A percentile compares a stretch with the other conserved stretches of the same genome.
Evolutionary conservation across 1,140 invertebrate genomes (phyloP).

Genomic region (Listronotus bonariensis): DNA sequence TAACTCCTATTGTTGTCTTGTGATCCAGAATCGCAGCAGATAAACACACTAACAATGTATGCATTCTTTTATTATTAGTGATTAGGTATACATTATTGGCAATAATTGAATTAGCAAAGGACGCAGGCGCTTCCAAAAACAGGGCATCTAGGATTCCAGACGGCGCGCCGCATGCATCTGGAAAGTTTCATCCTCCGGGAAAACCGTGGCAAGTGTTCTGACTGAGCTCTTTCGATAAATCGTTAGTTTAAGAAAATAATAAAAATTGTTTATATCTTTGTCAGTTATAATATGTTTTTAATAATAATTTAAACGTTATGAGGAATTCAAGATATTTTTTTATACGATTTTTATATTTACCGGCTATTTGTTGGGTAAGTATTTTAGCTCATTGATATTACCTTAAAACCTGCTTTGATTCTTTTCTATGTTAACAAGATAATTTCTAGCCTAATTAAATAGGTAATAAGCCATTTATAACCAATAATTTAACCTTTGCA

Average conservation of each 20-base stretch:
- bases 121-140: slow-evolving; percentile 24
- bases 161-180: slow-evolving; percentile 24
- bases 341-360: slow-evolving; percentile 6
- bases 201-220: slow-evolving; percentile 20
- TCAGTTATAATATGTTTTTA: neutral
- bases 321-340: slow-evolving; percentile 13
- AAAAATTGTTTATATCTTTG: neutral
- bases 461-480: too few species aligned
- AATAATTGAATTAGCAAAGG: slow-evolving; percentile 26
- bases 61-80: slow-evolving; percentile 16
- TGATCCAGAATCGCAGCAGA: neutral
- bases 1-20: too few species aligned
- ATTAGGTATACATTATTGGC: slow-evolving; percentile 21
- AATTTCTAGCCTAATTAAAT: too few species aligned
- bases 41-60: neutral
- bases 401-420: too few species aligned
- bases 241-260: neutral
- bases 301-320: slow-evolving; percentile 12
- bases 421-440: too few species aligned
- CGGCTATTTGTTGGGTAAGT: slow-evolving; percentile 22
- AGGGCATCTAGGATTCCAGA: slow-evolving; percentile 27
- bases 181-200: slow-evolving; percentile 7
- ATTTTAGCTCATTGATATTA: neutral
- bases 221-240: neutral
- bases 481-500: too few species aligned